Conservation (phyloP, 2,888 invertebrate genomes). For the Drosophila yooni region DNA sequence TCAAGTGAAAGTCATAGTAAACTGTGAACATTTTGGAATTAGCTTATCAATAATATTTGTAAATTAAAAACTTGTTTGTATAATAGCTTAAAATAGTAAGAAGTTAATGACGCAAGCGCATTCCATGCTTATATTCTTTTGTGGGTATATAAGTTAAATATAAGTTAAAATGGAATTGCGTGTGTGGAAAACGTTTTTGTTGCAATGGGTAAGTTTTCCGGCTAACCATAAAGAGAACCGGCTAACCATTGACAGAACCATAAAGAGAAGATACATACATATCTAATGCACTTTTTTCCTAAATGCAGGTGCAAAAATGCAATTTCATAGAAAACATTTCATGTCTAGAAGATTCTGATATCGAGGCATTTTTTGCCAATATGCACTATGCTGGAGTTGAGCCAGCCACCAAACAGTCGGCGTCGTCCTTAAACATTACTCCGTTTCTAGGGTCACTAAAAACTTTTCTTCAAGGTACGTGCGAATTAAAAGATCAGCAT, state of each 20-base stretch:
- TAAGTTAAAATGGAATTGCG: constrained; percentile 59
- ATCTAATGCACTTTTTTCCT: background rate
- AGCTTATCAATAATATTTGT: background rate
- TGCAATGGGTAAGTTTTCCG: constrained; percentile 75
- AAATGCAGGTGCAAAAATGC: constrained; percentile 74
- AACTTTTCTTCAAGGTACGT: constrained; percentile 77
- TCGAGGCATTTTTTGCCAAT: constrained; percentile 78
- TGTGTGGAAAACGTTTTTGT: constrained; percentile 71
- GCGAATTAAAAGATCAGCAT: background rate
- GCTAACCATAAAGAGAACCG: background rate
- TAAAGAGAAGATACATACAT: background rate
- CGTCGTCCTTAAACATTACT: background rate
- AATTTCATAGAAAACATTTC: constrained; percentile 65
- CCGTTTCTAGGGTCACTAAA: constrained; percentile 19
- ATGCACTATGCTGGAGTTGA: constrained; percentile 35
- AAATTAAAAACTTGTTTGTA: background rate
- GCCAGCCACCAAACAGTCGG: constrained; percentile 14
- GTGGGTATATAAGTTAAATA: background rate
- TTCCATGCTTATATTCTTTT: background rate
- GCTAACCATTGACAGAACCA: no score
- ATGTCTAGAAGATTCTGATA: constrained; percentile 80
- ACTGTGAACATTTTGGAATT: background rate
- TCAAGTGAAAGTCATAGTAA: background rate
- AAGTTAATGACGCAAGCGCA: background rate
- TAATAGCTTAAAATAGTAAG: background rate